Evolutionary conservation across 2,888 invertebrate species (phyloP), one percentile per base, ranked within the genome.

Genomic region (Agrochola lota): DNA sequence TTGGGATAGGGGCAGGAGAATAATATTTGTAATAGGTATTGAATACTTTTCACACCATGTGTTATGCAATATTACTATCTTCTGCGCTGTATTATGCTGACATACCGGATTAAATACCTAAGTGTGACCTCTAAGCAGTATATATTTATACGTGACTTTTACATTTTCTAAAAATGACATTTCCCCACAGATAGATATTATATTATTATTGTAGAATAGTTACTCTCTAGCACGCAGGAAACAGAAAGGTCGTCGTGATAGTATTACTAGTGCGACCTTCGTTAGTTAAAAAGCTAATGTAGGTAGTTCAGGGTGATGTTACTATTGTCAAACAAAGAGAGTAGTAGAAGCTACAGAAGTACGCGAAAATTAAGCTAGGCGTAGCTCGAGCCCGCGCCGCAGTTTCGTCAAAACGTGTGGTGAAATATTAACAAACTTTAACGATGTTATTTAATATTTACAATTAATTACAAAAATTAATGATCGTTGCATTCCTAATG

Each of bases 141-240:
- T n/a, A n/a, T n/a, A 57, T 60, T 57, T 12, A 71, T 30, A 81
- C 77, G 81, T 81, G 81, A 81, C 77, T 66, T 49, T 64, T 11
- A 77, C 30, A 70, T 77, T 72, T 55, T 40, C n/a, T 35, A 7
- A 64, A n/a, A 73, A 23, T 30, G 12, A 4, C 1, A 76, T 81
- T 82, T 71, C 62, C 23, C 40, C 59, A 81, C 23, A 23, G 11
- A 43, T 30, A n/a, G 8, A 63, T 68, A 46, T 26, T 52, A 30
- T 20, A 4, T 26, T 59, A 59, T 59, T 59, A 26, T 30, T 59
- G 59, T 26, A 59, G 8, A 26, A 55, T 20, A 12, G 9, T 20
- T 68, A n/a, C 35, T 71, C 59, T 62, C 71, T 43, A 75, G 17
- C 62, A 57, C 4, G 63, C 63, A 57, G n/a, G 20, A 73, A 35